phyloP scores from a whole-genome alignment of 2,888 invertebrate genomes.

The Nephrotoma flavescens region DNA sequence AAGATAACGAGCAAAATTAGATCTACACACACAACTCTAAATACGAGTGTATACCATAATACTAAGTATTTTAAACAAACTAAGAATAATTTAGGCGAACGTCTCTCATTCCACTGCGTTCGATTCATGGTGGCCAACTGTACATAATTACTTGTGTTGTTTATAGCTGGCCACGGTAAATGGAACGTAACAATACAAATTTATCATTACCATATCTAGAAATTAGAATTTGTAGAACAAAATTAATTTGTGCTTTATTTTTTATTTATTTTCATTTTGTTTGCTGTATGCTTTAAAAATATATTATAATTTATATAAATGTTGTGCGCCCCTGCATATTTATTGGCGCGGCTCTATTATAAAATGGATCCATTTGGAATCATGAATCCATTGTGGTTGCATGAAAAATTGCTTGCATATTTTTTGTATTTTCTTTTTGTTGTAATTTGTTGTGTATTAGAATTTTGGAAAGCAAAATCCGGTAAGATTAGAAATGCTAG shows the following conservation, averaged over 20 bases:
- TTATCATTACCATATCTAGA: not conserved
- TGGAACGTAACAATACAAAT: too few relatives aligned
- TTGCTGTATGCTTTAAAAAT: not conserved
- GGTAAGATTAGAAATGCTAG: constrained; percentile 41
- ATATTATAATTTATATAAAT: not conserved
- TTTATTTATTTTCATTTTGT: not conserved
- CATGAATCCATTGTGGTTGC: not conserved
- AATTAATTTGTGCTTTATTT: not conserved
- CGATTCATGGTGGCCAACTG: too few relatives aligned
- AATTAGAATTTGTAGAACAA: not conserved
- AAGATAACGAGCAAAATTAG: too few relatives aligned
- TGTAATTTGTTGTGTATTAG: constrained; percentile 25
- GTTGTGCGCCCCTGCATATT: not conserved
- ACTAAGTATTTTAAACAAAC: too few relatives aligned
- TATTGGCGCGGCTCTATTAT: not conserved
- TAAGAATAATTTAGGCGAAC: too few relatives aligned
- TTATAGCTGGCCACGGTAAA: too few relatives aligned
- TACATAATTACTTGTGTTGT: too few relatives aligned
- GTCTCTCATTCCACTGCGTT: too few relatives aligned
- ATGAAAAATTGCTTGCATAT: not conserved
- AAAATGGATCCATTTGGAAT: not conserved
- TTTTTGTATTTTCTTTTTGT: not conserved
- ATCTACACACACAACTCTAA: too few relatives aligned
- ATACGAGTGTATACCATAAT: too few relatives aligned
- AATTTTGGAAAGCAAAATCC: constrained; percentile 73